Evolutionary conservation across 1,140 invertebrate genomes (phyloP), one percentile per base, ranked within the genome.

Genomic region (Meloidogyne chitwoodi): DNA sequence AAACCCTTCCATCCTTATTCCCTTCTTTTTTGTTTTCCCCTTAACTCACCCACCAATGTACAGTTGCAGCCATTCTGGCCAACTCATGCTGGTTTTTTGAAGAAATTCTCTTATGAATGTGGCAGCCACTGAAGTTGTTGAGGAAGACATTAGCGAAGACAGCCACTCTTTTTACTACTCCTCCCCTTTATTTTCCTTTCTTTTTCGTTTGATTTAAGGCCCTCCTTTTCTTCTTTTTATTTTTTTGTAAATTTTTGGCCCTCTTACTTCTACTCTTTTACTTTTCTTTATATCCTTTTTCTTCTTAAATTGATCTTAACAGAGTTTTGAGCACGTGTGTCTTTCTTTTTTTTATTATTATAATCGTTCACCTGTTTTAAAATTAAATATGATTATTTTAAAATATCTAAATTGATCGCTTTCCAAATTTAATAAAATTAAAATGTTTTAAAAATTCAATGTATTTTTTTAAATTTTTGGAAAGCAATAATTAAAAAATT

Each of bases 31-130:
- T 5, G n/a, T n/a, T n/a, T n/a, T n/a, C 19, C 10, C n/a, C 12
- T n/a, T 56, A n/a, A 56, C 48, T 56, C 26, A 26, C 38, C 4
- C 14, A 76, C 71, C 71, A 67, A 77, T 41, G 75, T 78, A 38
- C 38, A 64, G 68, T 75, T 79, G 76, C 56, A 77, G 22, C 29
- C 64, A 77, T 29, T 74, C 76, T 48, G 76, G 76, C 76, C 76
- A 77, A n/a, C 71, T 48, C 76, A 77, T 77, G 19, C 22, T 61
- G 19, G 34, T 66, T 22, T 22, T 75, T 75, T 34, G n/a, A 61
- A 56, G 68, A 31, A 70, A 22, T 44, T 27, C 8, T 27, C 22
- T 69, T 16, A 26, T 29, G 19, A 31, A 41, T 69, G 31, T 34
- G 29, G 65, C 65, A 67, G 38, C 22, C 29, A 67, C 38, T 22